Evolutionary conservation across 2,888 invertebrate genomes (phyloP).

Genomic region (Eupithecia vulgata): DNA sequence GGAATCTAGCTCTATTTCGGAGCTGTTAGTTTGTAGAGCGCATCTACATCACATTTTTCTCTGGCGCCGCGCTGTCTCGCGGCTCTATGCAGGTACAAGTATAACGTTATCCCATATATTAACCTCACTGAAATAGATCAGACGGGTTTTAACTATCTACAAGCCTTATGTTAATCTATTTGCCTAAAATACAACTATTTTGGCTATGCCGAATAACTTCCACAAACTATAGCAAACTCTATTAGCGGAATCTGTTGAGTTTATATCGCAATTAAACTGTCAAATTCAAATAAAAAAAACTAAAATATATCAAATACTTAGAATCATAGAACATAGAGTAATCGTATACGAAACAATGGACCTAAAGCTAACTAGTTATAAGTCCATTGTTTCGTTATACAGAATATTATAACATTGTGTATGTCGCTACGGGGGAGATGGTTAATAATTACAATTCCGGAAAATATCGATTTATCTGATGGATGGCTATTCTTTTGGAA

Average conservation of each 20-base stretch:
- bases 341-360: too few species aligned
- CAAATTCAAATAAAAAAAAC: not conserved
- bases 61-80: slow-evolving; percentile 67
- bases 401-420: not conserved
- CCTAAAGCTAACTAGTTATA: not conserved
- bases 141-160: slow-evolving; percentile 44
- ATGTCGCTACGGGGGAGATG: not conserved
- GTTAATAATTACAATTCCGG: not conserved
- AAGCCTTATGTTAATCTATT: not conserved
- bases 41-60: slow-evolving; percentile 51
- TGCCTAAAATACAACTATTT: not conserved
- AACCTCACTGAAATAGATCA: slow-evolving; percentile 40
- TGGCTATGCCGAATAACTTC: not conserved
- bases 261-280: not conserved
- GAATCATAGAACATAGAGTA: not conserved
- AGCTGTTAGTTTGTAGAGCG: slow-evolving; percentile 49
- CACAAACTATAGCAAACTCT: not conserved
- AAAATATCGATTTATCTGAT: not conserved
- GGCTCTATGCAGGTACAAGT: slow-evolving; percentile 53
- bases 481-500: not conserved
- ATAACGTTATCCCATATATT: slow-evolving; percentile 68
- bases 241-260: not conserved
- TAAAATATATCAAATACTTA: not conserved
- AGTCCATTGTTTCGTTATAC: not conserved
- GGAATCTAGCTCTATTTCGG: slow-evolving; percentile 54